A percentile compares a stretch with the other conserved stretches of the same genome.
Conservation (phyloP, 1,140 invertebrate species). For the Drosophila subpulchrella region DNA sequence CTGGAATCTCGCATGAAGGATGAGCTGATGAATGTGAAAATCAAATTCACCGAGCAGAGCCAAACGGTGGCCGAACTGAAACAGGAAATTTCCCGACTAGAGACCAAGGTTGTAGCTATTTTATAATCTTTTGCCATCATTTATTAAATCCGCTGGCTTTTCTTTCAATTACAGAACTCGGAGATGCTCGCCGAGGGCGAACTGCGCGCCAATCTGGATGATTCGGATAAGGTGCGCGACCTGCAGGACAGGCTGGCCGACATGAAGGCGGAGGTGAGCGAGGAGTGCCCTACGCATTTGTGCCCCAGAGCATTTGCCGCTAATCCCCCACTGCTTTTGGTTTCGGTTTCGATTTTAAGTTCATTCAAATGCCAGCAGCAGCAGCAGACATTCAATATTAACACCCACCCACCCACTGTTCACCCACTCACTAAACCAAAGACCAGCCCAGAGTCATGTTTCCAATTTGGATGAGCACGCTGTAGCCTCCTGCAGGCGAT, state of each 20-base stretch:
- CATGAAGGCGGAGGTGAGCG: constrained; percentile 94
- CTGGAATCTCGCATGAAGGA: constrained; percentile 94
- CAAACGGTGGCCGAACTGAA: constrained; percentile 97
- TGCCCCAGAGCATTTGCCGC: constrained; percentile 3
- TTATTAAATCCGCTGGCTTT: not conserved
- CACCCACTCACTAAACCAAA: constrained; percentile 11
- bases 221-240: constrained; percentile 93
- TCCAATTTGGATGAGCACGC: not conserved
- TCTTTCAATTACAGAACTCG: constrained; percentile 89
- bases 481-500: not conserved
- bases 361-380: constrained; percentile 24
- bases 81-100: constrained; percentile 96
- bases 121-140: not conserved
- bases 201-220: constrained; percentile 92
- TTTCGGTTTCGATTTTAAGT: constrained; percentile 51
- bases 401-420: constrained; percentile 1
- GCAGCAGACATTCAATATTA: constrained; percentile 1
- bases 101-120: constrained; percentile 90
- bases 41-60: constrained; percentile 96
- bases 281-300: not conserved
- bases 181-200: constrained; percentile 96
- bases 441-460: not conserved
- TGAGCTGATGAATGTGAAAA: constrained; percentile 96
- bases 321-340: constrained; percentile 35
- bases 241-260: constrained; percentile 96